These are phyloP conservation scores for Mythimna vitellina DNA, from an alignment of 2,888 invertebrate genomes.

Conservation along the genomic window DNA sequence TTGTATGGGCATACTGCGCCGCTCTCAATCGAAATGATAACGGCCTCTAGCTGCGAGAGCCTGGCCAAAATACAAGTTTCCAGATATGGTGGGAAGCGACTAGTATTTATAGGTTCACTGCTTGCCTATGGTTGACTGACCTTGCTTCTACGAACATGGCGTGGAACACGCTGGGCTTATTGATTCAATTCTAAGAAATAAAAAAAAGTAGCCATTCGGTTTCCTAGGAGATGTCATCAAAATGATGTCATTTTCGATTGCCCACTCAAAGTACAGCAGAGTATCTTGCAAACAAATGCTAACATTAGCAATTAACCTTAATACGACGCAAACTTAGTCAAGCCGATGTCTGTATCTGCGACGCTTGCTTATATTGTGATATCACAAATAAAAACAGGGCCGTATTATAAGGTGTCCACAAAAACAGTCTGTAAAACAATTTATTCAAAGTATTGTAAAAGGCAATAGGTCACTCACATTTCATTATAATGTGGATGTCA, in stretches of 20 bases:
- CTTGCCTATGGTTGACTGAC: slow-evolving; percentile 66
- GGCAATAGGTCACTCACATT: slow-evolving; percentile 67
- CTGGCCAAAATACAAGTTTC: slow-evolving; percentile 73
- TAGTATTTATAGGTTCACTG: slow-evolving; percentile 67
- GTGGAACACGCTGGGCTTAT: slow-evolving; percentile 28
- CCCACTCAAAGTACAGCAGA: background rate
- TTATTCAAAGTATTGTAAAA: slow-evolving; percentile 55
- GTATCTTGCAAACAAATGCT: slow-evolving; percentile 19
- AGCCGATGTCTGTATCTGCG: background rate
- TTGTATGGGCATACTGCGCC: slow-evolving; percentile 19
- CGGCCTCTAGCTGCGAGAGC: slow-evolving; percentile 44
- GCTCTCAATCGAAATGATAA: slow-evolving; percentile 52
- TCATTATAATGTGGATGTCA: slow-evolving; percentile 67
- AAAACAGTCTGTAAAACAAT: slow-evolving; percentile 1
- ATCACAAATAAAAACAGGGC: background rate
- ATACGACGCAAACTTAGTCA: slow-evolving; percentile 5
- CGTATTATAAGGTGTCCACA: background rate
- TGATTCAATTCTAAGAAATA: slow-evolving; percentile 21
- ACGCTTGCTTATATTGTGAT: background rate
- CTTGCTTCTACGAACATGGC: slow-evolving; percentile 66
- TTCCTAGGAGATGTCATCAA: slow-evolving; percentile 24
- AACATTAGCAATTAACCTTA: slow-evolving; percentile 7
- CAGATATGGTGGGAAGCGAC: slow-evolving; percentile 71
- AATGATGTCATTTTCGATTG: slow-evolving; percentile 33
- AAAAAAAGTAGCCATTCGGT: slow-evolving; percentile 9